Conservation (phyloP, 1,140 invertebrate species). For the Drosophila kepulauana region DNA sequence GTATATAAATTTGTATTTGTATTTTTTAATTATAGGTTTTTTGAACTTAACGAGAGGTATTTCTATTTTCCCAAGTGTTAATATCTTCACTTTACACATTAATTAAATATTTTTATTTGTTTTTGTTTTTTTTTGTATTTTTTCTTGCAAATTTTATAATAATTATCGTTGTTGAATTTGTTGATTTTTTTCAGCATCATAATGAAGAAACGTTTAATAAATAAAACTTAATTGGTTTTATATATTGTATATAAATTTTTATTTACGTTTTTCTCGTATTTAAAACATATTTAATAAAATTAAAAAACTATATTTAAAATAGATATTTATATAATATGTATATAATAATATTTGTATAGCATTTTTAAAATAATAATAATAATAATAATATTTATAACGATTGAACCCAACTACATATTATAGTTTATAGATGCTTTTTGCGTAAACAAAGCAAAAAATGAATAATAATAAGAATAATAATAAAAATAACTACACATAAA, state of each 20-base stretch:
- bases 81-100: slow-evolving; percentile 60
- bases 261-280: slow-evolving; percentile 67
- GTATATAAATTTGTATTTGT: slow-evolving; percentile 50
- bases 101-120: slow-evolving; percentile 15
- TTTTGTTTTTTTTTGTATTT: slow-evolving; percentile 37
- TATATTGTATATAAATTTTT: slow-evolving; percentile 77
- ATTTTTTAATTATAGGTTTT: slow-evolving; percentile 63
- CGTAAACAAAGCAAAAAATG: slow-evolving; percentile 70
- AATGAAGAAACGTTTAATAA: slow-evolving; percentile 1
- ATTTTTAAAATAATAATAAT: slow-evolving; percentile 42
- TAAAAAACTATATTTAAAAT: slow-evolving; percentile 66
- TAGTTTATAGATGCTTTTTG: slow-evolving; percentile 58
- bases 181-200: slow-evolving; percentile 25
- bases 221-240: slow-evolving; percentile 33
- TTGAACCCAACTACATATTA: slow-evolving; percentile 70
- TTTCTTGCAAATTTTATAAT: slow-evolving; percentile 48
- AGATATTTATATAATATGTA: slow-evolving; percentile 24
- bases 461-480: slow-evolving; percentile 43
- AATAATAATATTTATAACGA: slow-evolving; percentile 71
- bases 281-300: slow-evolving; percentile 82
- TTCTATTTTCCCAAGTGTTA: slow-evolving; percentile 85
- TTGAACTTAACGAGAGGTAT: slow-evolving; percentile 85
- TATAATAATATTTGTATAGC: slow-evolving; percentile 75
- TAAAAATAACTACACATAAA: slow-evolving; percentile 67
- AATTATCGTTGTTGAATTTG: slow-evolving; percentile 52